phyloP scores from a whole-genome alignment of 2,797 vertebrate genomes.

The Nannoperca australis region DNA sequence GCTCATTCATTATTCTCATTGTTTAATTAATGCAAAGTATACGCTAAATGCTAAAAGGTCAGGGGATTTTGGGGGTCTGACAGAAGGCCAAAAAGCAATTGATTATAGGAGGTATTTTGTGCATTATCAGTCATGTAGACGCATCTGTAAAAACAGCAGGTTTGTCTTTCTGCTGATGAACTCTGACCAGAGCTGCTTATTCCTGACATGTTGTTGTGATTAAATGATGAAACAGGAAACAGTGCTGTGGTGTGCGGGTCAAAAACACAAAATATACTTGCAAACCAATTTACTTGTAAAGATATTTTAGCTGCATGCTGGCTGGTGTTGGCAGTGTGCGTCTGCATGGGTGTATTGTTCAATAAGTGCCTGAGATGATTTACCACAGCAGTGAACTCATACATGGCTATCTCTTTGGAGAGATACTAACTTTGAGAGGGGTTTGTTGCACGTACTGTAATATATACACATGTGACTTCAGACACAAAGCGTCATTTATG shows the following conservation, averaged over 20 bases:
- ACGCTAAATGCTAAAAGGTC: slow-evolving; percentile 1
- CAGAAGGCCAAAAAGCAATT: background rate
- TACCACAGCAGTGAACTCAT: slow-evolving; percentile 47
- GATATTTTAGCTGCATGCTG: slow-evolving; percentile 26
- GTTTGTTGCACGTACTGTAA: slow-evolving; percentile 30
- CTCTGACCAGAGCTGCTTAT: slow-evolving; percentile 40
- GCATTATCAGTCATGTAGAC: background rate
- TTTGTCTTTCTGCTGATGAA: slow-evolving; percentile 33
- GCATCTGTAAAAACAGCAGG: slow-evolving; percentile 14
- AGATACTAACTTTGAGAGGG: slow-evolving; percentile 27
- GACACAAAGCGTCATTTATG: slow-evolving; percentile 67
- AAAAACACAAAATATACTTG: slow-evolving; percentile 17
- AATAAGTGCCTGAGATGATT: slow-evolving; percentile 36
- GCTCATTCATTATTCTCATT: background rate
- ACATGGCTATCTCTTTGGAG: slow-evolving; percentile 21
- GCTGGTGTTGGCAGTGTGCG: slow-evolving; percentile 19
- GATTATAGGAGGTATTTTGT: background rate
- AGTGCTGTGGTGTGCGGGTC: slow-evolving; percentile 11
- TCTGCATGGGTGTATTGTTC: slow-evolving; percentile 34
- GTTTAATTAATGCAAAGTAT: slow-evolving; percentile 4
- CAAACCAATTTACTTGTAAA: slow-evolving; percentile 20
- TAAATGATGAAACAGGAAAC: slow-evolving; percentile 27
- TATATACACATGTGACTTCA: slow-evolving; percentile 50
- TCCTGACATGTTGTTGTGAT: slow-evolving; percentile 41
- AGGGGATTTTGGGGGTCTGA: background rate